Evolutionary conservation across 2,797 vertebrate genomes (phyloP).

Genomic region (Denticeps clupeoides): DNA sequence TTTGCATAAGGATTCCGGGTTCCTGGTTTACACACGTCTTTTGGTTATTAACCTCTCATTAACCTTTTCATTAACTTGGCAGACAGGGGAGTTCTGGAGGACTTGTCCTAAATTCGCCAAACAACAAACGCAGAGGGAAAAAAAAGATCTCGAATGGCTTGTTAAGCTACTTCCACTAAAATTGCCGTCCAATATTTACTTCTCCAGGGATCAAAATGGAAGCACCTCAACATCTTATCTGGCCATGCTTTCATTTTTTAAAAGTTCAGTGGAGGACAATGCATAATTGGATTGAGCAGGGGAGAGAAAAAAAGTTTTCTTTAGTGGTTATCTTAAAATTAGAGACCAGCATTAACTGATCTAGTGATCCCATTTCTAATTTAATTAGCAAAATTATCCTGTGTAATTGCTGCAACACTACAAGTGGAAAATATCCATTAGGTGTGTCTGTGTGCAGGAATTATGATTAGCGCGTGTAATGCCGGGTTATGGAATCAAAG

Average conservation of each 20-base stretch:
- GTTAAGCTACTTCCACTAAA: slow-evolving; percentile 45
- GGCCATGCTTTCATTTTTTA: not conserved
- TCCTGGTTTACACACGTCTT: slow-evolving; percentile 45
- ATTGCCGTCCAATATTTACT: slow-evolving; percentile 30
- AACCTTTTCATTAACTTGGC: slow-evolving; percentile 57
- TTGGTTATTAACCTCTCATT: slow-evolving; percentile 63
- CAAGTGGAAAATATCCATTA: too few relatives aligned
- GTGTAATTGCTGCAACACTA: too few relatives aligned
- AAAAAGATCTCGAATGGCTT: slow-evolving; percentile 40
- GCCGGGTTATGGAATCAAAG: not conserved
- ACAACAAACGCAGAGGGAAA: slow-evolving; percentile 35
- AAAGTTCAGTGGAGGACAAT: not conserved
- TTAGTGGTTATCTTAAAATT: too few relatives aligned
- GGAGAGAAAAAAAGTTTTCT: too few relatives aligned
- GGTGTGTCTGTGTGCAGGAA: not conserved
- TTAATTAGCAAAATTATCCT: too few relatives aligned
- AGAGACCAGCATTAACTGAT: too few relatives aligned
- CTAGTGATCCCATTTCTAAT: too few relatives aligned
- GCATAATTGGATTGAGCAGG: too few relatives aligned
- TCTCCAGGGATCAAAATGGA: not conserved
- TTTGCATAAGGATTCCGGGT: slow-evolving; percentile 49
- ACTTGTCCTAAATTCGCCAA: slow-evolving; percentile 46
- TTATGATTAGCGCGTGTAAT: not conserved
- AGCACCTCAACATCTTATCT: slow-evolving; percentile 9
- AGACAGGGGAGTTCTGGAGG: slow-evolving; percentile 32